Percentiles rank a stretch among this genome's conserved stretches.
Evolutionary conservation across 2,888 invertebrate genomes (phyloP).

Genomic region (Pogonocherus hispidulus): DNA sequence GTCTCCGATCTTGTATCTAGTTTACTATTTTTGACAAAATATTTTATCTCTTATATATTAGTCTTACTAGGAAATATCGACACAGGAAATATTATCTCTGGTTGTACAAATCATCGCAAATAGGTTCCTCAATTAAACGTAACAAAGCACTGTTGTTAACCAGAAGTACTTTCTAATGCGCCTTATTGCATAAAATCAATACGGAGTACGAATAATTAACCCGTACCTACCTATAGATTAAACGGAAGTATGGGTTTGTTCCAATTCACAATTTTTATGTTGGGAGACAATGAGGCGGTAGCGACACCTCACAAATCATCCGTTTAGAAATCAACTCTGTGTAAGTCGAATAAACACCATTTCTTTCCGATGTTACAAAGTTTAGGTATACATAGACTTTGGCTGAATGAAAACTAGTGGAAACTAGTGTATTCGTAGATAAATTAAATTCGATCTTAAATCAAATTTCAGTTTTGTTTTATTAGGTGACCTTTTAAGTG

Average conservation of each 20-base stretch:
- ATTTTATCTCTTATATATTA: too few species aligned
- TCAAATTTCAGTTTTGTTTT: too few species aligned
- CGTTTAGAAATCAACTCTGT: background rate
- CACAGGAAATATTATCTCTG: background rate
- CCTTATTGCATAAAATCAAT: slow-evolving; percentile 14
- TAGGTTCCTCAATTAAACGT: background rate
- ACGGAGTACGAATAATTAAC: background rate
- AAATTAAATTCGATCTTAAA: too few species aligned
- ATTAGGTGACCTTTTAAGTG: too few species aligned
- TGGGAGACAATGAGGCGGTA: background rate
- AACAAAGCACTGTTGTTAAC: slow-evolving; percentile 14
- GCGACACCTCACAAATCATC: background rate
- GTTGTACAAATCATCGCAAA: background rate
- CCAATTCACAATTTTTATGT: background rate
- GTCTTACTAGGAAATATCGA: too few species aligned
- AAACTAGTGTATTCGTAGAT: too few species aligned
- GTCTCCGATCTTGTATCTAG: too few species aligned
- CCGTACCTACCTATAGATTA: slow-evolving; percentile 1
- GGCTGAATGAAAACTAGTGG: too few species aligned
- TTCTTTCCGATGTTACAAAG: too few species aligned
- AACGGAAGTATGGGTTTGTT: slow-evolving; percentile 11
- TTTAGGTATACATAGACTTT: too few species aligned
- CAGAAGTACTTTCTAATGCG: slow-evolving; percentile 17
- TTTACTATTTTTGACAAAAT: too few species aligned
- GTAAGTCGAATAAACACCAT: background rate